Conservation (phyloP, 2,888 invertebrate genomes). For the Lordiphosa fenestrarum region DNA sequence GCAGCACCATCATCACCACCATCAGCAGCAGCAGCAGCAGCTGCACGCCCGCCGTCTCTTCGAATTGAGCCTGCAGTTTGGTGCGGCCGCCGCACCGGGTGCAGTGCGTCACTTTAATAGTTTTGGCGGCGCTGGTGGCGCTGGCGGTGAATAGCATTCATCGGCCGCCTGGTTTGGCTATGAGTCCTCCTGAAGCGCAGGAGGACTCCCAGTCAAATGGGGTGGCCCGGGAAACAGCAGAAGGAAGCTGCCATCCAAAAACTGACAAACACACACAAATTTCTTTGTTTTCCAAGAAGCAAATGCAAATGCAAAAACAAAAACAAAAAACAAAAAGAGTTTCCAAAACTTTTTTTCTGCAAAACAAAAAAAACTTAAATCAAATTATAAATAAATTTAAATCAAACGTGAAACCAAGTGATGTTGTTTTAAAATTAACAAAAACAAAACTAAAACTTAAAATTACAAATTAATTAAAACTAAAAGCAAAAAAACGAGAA, state of each 20-base stretch:
- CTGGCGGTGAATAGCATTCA: slow-evolving; percentile 80
- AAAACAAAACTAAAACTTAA: slow-evolving; percentile 36
- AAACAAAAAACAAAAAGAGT: slow-evolving; percentile 18
- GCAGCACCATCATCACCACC: slow-evolving; percentile 79
- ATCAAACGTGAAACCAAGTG: slow-evolving; percentile 79
- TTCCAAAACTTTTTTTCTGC: slow-evolving; percentile 38
- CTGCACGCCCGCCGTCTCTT: slow-evolving; percentile 80
- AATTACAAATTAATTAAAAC: slow-evolving; percentile 38
- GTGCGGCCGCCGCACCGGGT: slow-evolving; percentile 79
- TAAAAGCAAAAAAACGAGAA: slow-evolving; percentile 24
- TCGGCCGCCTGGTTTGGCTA: slow-evolving; percentile 79
- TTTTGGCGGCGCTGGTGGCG: slow-evolving; percentile 78
- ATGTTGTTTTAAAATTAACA: slow-evolving; percentile 69
- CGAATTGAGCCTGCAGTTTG: slow-evolving; percentile 81
- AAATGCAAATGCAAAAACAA: slow-evolving; percentile 1
- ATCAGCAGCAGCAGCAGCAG: slow-evolving; percentile 81
- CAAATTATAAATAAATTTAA: slow-evolving; percentile 47
- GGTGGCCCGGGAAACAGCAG: slow-evolving; percentile 54
- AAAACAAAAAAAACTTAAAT: slow-evolving; percentile 20
- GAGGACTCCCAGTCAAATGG: slow-evolving; percentile 29
- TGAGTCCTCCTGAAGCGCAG: slow-evolving; percentile 73
- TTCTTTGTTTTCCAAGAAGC: slow-evolving; percentile 33
- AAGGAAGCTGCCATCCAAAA: slow-evolving; percentile 28
- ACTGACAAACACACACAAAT: slow-evolving; percentile 8
- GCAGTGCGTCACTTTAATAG: slow-evolving; percentile 80